Conservation (phyloP, 2,113 vertebrate species). For the Falcunculus frontatus region DNA sequence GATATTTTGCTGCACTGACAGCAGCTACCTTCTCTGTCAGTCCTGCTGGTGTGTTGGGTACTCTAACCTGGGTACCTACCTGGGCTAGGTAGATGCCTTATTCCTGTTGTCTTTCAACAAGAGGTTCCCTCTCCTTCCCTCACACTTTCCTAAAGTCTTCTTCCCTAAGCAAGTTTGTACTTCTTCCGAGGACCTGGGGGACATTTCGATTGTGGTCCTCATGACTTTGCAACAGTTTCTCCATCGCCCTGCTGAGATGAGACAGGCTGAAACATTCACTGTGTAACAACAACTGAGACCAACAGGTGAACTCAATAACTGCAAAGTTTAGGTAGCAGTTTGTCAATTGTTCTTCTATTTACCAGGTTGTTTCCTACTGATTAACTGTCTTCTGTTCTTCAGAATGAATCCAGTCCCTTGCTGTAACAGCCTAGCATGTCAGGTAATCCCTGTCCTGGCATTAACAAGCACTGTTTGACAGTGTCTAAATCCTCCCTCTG, state of each 20-base stretch:
- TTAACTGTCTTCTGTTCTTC: background rate
- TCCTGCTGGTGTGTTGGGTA: no score
- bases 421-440: rapidly evolving
- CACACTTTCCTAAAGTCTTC: background rate
- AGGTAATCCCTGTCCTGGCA: background rate
- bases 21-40: background rate
- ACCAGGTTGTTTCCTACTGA: background rate
- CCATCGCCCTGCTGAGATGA: background rate
- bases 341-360: background rate
- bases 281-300: background rate
- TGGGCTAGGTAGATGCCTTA: background rate
- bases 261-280: background rate
- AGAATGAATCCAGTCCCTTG: background rate
- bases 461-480: background rate
- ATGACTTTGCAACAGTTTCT: background rate
- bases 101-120: background rate
- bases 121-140: background rate
- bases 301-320: background rate
- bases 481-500: background rate
- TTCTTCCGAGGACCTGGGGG: background rate
- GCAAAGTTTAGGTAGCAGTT: background rate
- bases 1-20: background rate
- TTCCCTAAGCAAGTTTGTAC: background rate
- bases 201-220: background rate
- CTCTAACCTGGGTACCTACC: background rate